Percentiles rank a stretch among this genome's conserved stretches.
phyloP scores from a whole-genome alignment of 1,140 invertebrate species.

The Plutomurus gul region DNA sequence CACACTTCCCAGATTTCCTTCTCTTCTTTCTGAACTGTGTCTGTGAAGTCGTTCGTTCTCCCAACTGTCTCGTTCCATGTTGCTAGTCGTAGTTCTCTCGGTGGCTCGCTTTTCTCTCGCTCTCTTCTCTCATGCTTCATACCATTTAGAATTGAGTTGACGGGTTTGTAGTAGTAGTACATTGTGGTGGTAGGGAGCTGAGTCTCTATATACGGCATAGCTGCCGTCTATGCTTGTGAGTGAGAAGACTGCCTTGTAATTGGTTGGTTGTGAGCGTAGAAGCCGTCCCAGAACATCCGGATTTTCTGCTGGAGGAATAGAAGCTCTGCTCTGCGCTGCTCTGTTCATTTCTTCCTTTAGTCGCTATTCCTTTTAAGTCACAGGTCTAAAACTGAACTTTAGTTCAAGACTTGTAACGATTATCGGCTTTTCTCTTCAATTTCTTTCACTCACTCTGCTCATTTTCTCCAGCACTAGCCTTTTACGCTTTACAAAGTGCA shows the following conservation, averaged over 20 bases:
- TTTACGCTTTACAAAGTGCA: slow-evolving; percentile 15
- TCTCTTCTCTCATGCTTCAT: no score
- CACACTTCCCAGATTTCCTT: no score
- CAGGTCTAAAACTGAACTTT: slow-evolving; percentile 25
- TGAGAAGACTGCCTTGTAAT: slow-evolving; percentile 44
- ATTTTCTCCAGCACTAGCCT: slow-evolving; percentile 12
- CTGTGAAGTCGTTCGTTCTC: background rate
- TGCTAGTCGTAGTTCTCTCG: slow-evolving; percentile 2
- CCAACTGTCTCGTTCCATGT: slow-evolving; percentile 22
- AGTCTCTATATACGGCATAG: no score
- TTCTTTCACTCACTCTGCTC: slow-evolving; percentile 30
- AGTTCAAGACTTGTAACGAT: slow-evolving; percentile 28
- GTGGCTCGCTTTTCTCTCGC: background rate
- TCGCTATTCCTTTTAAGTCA: slow-evolving; percentile 29
- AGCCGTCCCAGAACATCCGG: slow-evolving; percentile 47
- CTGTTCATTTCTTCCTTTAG: background rate
- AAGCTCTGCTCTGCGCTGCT: slow-evolving; percentile 3
- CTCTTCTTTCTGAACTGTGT: background rate
- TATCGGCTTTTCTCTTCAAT: slow-evolving; percentile 34
- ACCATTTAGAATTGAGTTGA: slow-evolving; percentile 20
- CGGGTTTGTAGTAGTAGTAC: no score
- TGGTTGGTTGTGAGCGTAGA: slow-evolving; percentile 47
- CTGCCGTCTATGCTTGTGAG: no score
- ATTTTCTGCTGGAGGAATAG: slow-evolving; percentile 26
- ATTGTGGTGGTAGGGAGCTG: no score